These are phyloP conservation scores for Bubo bubo DNA, from an alignment of 2,113 vertebrate species.

Conservation along the genomic window DNA sequence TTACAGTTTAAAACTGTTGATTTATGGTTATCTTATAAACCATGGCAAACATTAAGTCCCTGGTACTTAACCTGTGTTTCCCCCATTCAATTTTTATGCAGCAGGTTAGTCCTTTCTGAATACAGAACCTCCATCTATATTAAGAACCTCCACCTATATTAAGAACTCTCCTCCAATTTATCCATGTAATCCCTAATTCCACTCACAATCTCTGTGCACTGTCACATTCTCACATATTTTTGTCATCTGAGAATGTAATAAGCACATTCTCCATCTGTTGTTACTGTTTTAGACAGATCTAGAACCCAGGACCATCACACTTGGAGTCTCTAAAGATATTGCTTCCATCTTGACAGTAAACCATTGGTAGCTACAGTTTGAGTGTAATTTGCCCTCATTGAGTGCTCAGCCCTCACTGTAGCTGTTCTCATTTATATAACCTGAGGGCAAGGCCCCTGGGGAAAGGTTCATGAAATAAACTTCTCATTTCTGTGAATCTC, in stretches of 20 bases:
- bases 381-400: neutral
- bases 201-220: neutral
- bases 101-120: neutral
- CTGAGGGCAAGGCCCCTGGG: neutral
- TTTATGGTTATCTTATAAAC: neutral
- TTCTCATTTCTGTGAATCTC: neutral
- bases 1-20: neutral
- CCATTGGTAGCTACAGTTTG: neutral
- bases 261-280: neutral
- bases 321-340: neutral
- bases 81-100: neutral
- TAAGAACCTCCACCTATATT: neutral
- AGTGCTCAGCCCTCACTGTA: neutral
- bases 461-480: neutral
- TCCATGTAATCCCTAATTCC: neutral
- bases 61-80: neutral
- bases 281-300: neutral
- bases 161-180: neutral
- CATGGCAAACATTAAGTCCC: neutral
- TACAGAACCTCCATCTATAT: neutral
- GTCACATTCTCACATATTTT: neutral
- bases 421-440: neutral
- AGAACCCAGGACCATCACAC: neutral
- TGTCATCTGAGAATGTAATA: neutral
- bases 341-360: neutral